Conservation (phyloP, 2,113 vertebrate species). For the Pogonocichla stellata region DNA sequence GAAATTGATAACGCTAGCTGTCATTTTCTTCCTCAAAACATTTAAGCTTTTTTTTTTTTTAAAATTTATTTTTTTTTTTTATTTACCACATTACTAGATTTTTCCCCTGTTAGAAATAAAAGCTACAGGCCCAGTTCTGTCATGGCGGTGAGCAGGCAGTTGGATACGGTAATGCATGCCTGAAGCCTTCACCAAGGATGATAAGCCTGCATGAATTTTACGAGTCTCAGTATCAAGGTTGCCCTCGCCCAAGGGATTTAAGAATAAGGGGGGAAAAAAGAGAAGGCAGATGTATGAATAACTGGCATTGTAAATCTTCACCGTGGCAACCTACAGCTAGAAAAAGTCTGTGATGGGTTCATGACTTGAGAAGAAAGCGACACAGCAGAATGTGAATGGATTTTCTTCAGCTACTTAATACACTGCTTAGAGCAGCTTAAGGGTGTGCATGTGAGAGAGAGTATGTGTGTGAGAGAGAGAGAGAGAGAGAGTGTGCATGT, state of each 20-base stretch:
- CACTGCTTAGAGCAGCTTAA: conserved; percentile 93
- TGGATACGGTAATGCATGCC: conserved; percentile 81
- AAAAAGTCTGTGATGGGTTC: conserved; percentile 87
- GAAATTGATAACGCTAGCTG: neutral
- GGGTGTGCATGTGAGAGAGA: conserved; percentile 67
- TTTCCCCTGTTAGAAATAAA: conserved; percentile 59
- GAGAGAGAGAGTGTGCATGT: conserved; percentile 2
- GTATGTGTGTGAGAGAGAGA: conserved; percentile 48
- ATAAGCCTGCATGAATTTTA: conserved; percentile 91
- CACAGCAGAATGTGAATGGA: conserved; percentile 85
- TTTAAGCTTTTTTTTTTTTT: neutral
- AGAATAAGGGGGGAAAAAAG: conserved; percentile 77
- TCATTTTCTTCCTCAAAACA: neutral
- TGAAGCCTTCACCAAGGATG: conserved; percentile 86
- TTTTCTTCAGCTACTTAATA: conserved; percentile 89
- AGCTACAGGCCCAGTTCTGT: conserved; percentile 76
- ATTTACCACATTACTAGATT: conserved; percentile 36
- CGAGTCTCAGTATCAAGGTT: conserved; percentile 88
- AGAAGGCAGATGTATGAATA: conserved; percentile 88
- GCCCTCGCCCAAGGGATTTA: conserved; percentile 85
- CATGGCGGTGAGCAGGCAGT: conserved; percentile 78
- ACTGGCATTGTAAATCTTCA: conserved; percentile 91
- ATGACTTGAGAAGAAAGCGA: conserved; percentile 86
- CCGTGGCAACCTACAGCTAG: conserved; percentile 89
- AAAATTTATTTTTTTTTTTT: conserved; percentile 20